Conservation (phyloP, 2,797 vertebrate species). For the Melanotaenia trifasciata region DNA sequence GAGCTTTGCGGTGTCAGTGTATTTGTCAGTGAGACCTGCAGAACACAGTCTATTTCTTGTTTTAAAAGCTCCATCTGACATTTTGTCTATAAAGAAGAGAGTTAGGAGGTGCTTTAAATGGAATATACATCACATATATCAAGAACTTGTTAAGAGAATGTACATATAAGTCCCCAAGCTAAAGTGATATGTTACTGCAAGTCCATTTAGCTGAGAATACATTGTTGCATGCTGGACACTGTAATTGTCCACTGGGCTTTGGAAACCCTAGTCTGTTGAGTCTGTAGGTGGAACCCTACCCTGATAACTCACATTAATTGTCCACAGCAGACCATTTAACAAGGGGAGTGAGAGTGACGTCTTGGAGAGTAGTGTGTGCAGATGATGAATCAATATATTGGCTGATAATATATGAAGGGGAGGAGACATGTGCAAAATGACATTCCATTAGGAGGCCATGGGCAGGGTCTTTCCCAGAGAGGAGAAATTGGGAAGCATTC, state of each 20-base stretch:
- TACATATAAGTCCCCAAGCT: slow-evolving; percentile 76
- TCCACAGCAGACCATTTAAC: slow-evolving; percentile 72
- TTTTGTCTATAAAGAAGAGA: slow-evolving; percentile 77
- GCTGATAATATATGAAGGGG: slow-evolving; percentile 66
- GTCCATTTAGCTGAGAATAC: slow-evolving; percentile 82
- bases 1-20: slow-evolving; percentile 56
- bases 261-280: slow-evolving; percentile 54
- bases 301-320: slow-evolving; percentile 78
- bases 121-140: slow-evolving; percentile 81
- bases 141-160: slow-evolving; percentile 83
- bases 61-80: slow-evolving; percentile 72
- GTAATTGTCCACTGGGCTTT: slow-evolving; percentile 76
- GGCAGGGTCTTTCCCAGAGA: slow-evolving; percentile 37
- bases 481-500: slow-evolving; percentile 35
- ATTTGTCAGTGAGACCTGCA: slow-evolving; percentile 52
- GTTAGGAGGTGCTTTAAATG: slow-evolving; percentile 72
- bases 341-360: slow-evolving; percentile 27
- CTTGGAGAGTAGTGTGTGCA: slow-evolving; percentile 48
- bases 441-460: slow-evolving; percentile 60
- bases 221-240: slow-evolving; percentile 70
- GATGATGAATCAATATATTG: slow-evolving; percentile 77
- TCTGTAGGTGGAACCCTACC: slow-evolving; percentile 57
- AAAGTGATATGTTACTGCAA: slow-evolving; percentile 71
- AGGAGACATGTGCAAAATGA: slow-evolving; percentile 52
- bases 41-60: slow-evolving; percentile 73